Evolutionary conservation across 1,140 invertebrate genomes (phyloP).

Genomic region (Neodiprion fabricii): DNA sequence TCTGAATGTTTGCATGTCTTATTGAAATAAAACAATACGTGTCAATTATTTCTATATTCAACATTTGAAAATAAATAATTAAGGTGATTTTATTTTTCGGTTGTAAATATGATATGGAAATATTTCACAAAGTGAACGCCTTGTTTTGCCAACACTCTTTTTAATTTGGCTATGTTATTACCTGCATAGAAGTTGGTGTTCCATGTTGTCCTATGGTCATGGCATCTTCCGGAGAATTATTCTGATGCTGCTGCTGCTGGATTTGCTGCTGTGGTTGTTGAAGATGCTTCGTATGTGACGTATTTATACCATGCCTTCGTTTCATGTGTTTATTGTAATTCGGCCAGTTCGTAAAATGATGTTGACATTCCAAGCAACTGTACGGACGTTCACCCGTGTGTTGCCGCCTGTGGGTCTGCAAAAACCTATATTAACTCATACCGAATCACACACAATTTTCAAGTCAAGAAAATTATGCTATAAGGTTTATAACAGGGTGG

Average conservation of each 20-base stretch:
- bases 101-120: too few species aligned
- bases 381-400: slow-evolving; percentile 68
- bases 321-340: slow-evolving; percentile 83
- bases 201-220: slow-evolving; percentile 36
- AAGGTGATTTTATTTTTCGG: too few species aligned
- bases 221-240: slow-evolving; percentile 21
- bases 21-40: too few species aligned
- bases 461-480: background rate
- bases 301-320: slow-evolving; percentile 69
- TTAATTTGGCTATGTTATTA: slow-evolving; percentile 21
- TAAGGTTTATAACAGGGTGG: background rate
- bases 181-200: slow-evolving; percentile 45
- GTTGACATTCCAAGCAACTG: slow-evolving; percentile 64
- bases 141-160: too few species aligned
- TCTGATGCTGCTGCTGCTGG: slow-evolving; percentile 38
- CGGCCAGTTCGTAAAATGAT: slow-evolving; percentile 79
- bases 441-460: background rate
- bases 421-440: slow-evolving; percentile 25
- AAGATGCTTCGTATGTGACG: slow-evolving; percentile 53
- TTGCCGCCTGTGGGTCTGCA: slow-evolving; percentile 68
- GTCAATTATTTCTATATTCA: too few species aligned
- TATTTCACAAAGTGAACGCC: too few species aligned
- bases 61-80: too few species aligned
- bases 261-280: slow-evolving; percentile 40
- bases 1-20: too few species aligned